Evolutionary conservation across 2,113 vertebrate species (phyloP).

Genomic region (Garra rufa): DNA sequence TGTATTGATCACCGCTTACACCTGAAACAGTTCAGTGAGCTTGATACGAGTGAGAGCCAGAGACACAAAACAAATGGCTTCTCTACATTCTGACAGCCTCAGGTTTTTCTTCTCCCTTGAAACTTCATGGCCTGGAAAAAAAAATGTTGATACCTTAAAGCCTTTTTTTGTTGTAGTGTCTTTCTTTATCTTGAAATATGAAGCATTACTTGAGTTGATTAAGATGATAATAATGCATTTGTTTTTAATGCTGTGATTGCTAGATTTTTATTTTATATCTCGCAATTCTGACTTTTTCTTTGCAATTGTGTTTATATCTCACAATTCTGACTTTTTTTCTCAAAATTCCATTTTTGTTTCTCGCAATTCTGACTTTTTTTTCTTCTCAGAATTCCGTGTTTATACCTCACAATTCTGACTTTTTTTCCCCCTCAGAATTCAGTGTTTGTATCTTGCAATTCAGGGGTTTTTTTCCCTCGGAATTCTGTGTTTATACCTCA

Average conservation of each 20-base stretch:
- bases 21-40: slow-evolving; percentile 62
- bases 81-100: neutral
- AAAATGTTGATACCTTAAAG: neutral
- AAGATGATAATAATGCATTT: neutral
- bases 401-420: too few relatives aligned
- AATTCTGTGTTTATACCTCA: too few relatives aligned
- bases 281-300: too few relatives aligned
- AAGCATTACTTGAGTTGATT: neutral
- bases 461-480: too few relatives aligned
- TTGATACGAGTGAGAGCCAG: neutral
- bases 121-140: neutral
- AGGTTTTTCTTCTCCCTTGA: neutral
- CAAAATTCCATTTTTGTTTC: too few relatives aligned
- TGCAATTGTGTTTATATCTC: too few relatives aligned
- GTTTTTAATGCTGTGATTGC: neutral
- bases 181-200: neutral
- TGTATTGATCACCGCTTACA: slow-evolving; percentile 67
- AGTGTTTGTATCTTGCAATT: too few relatives aligned
- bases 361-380: too few relatives aligned
- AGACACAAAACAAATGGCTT: slow-evolving; percentile 4
- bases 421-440: too few relatives aligned
- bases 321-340: too few relatives aligned
- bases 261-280: too few relatives aligned
- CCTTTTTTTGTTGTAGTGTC: neutral
- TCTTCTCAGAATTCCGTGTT: too few relatives aligned